These are phyloP conservation scores for Oplegnathus fasciatus DNA, from an alignment of 2,113 vertebrate genomes.

Conservation along the genomic window DNA sequence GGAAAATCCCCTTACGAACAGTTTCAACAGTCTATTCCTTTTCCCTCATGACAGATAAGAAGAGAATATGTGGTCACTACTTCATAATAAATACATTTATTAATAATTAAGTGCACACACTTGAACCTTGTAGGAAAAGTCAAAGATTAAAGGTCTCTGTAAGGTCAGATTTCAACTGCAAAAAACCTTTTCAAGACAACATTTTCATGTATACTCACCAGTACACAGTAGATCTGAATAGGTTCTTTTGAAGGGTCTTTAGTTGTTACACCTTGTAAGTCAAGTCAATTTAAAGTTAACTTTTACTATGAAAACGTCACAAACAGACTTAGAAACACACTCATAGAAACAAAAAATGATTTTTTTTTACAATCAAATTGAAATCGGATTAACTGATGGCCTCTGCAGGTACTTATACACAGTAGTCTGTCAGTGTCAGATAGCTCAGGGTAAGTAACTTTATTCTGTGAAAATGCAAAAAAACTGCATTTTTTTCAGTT, in stretches of 20 bases:
- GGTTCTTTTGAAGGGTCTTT: not conserved
- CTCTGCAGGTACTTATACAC: too few species aligned
- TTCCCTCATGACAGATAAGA: not conserved
- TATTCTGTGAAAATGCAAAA: not conserved
- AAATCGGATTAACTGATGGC: not conserved
- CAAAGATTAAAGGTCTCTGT: not conserved
- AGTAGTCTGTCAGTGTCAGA: not conserved
- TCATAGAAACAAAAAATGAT: too few species aligned
- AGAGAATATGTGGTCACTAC: not conserved
- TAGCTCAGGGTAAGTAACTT: not conserved
- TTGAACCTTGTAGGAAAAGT: not conserved
- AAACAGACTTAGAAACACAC: too few species aligned
- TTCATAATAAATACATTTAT: not conserved
- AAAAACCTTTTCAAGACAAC: not conserved
- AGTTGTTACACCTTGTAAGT: too few species aligned
- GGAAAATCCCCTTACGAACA: conserved; percentile 1
- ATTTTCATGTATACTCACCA: not conserved
- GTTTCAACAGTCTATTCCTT: not conserved
- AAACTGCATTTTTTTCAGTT: not conserved
- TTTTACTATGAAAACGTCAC: too few species aligned
- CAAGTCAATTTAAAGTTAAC: too few species aligned
- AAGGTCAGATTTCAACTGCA: too few species aligned
- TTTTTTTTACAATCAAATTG: not conserved
- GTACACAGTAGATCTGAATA: not conserved
- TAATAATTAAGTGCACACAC: not conserved